These are phyloP conservation scores for Sorex fumeus DNA, from an alignment of 2,113 vertebrate species.

Conservation along the genomic window DNA sequence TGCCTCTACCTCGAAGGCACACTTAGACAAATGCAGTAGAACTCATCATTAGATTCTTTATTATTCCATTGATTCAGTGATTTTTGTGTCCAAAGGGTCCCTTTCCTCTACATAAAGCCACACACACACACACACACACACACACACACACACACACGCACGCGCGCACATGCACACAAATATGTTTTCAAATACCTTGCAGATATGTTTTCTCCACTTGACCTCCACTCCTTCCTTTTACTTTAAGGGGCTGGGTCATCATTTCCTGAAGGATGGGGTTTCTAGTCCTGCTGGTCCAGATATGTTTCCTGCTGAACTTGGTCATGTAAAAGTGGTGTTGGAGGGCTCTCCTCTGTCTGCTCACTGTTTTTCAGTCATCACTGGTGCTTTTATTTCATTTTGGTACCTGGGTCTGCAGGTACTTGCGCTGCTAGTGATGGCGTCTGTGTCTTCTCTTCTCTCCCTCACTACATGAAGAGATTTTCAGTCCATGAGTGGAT, in stretches of 20 bases:
- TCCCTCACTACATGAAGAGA: neutral
- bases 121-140: neutral
- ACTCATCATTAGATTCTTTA: neutral
- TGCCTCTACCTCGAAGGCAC: slow-evolving; percentile 6
- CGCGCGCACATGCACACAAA: too few relatives aligned
- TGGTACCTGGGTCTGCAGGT: neutral
- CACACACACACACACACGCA: too few relatives aligned
- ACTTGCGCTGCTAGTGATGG: neutral
- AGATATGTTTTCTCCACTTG: neutral
- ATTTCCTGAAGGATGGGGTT: neutral
- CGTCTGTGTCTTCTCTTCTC: neutral
- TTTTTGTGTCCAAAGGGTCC: neutral
- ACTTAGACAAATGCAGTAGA: neutral
- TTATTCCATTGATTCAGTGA: neutral
- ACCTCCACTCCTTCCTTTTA: neutral
- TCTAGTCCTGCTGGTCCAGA: neutral
- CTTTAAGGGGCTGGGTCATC: neutral
- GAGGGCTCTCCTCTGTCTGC: neutral
- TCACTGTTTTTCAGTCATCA: neutral
- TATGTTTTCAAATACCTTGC: too few relatives aligned
- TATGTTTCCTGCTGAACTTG: neutral
- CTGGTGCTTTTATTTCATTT: neutral
- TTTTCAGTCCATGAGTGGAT: neutral
- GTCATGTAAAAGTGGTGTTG: neutral
- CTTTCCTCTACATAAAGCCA: neutral